Evolutionary conservation across 2,797 vertebrate species (phyloP), one percentile per base, ranked within the genome.

Genomic region (Oophaga sylvatica): DNA sequence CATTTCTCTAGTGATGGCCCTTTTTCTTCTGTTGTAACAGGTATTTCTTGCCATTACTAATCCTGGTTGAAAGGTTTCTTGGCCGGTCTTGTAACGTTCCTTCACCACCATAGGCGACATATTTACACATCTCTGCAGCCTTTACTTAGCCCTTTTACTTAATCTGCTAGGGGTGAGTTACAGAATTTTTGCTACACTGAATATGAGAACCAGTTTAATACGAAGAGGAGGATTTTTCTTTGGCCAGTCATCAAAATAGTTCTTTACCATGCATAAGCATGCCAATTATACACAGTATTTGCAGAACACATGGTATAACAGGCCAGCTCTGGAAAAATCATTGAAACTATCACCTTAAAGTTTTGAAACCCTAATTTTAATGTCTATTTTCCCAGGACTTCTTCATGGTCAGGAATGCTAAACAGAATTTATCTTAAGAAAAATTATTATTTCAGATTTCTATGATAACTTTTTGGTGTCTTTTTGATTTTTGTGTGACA

Each of bases 11-110:
- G 41, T 62, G 87, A 83, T 83, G 41, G 87, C 53, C 87, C 82
- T 89, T 89, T 85, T 84, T 86, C 87, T 84, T 89, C 83, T 82
- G 87, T 60, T 85, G 70, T 41, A 89, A 89, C 79, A 77, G 84
- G 79, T 79, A 81, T 89, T 85, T 78, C 79, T 65, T 71, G 60
- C 70, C 83, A 82, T 81, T 57, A 19, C 70, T 89, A 89, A 89
- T 89, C 87, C 84, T 53, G 79, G n/a, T 81, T 89, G 78, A 85
- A 89, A 75, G 80, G 87, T 81, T 80, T 80, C 59, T 81, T 88
- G 83, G 83, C 79, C 31, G 41, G 48, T 73, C 56, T 73, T 84
- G 56, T 81, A 81, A 77, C 26, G 78, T 85, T 88, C 79, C 68
- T 29, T 85, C 83, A 76, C 81, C 71, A 71, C 48, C 29, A 22